Conservation (phyloP, 2,888 invertebrate species). For the Amiota minor region DNA sequence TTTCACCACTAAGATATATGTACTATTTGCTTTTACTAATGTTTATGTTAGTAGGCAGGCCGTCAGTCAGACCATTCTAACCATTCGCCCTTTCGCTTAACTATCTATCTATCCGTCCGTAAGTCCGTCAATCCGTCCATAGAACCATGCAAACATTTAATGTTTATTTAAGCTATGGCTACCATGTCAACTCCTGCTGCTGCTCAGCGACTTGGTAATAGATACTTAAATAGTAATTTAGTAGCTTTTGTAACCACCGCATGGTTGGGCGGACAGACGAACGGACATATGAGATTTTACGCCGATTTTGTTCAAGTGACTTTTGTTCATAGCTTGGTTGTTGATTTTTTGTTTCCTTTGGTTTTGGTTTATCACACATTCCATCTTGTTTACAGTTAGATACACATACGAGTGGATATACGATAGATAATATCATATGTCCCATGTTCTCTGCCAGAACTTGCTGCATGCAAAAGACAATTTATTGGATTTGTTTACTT, state of each 20-base stretch:
- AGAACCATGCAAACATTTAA: conserved; percentile 6
- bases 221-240: conserved; percentile 66
- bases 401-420: neutral
- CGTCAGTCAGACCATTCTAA: neutral
- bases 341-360: conserved; percentile 41
- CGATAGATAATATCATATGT: neutral
- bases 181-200: neutral
- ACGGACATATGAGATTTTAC: conserved; percentile 60
- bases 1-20: neutral
- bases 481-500: conserved; percentile 45
- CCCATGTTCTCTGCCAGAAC: conserved; percentile 16
- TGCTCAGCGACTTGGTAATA: conserved; percentile 50
- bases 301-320: conserved; percentile 50
- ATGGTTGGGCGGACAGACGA: conserved; percentile 46
- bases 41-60: conserved; percentile 19
- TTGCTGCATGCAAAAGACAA: conserved; percentile 55
- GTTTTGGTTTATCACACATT: conserved; percentile 58
- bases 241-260: conserved; percentile 58
- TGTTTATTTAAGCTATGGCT: conserved; percentile 6
- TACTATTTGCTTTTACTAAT: conserved; percentile 20
- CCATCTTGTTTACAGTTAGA: conserved; percentile 52
- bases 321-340: conserved; percentile 20
- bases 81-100: neutral
- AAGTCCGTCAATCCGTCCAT: neutral
- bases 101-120: neutral